A percentile compares a stretch with the other conserved stretches of the same genome.
phyloP scores from a whole-genome alignment of 2,113 vertebrate species.

The Athene cunicularia region DNA sequence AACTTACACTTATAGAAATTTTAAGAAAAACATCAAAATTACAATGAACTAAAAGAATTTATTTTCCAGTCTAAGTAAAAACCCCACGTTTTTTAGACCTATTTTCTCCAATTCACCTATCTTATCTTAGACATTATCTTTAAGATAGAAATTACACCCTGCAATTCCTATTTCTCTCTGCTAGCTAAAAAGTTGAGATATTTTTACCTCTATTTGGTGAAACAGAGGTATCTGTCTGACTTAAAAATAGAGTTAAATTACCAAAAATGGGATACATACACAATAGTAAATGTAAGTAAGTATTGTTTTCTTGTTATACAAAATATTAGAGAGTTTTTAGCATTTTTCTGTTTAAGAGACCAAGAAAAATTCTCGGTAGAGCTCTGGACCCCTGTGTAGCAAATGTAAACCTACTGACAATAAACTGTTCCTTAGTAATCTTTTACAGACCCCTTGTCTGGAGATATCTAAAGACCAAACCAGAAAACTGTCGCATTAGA shows the following conservation, averaged over 20 bases:
- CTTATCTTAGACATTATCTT: not conserved
- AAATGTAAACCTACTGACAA: not conserved
- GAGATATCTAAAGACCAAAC: not conserved
- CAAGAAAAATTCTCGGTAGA: not conserved
- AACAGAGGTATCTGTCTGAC: not conserved
- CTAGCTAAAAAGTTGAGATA: not conserved
- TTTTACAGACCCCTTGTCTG: not conserved
- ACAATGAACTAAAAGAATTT: not conserved
- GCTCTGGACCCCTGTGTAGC: not conserved
- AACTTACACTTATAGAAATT: not conserved
- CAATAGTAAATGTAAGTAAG: not conserved
- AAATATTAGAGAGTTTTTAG: not conserved
- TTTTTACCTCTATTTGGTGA: not conserved
- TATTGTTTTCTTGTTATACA: not conserved
- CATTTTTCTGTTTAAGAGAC: not conserved
- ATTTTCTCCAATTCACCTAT: not conserved
- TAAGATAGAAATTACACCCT: not conserved
- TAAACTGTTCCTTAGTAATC: not conserved
- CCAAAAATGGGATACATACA: not conserved
- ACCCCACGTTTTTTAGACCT: not conserved
- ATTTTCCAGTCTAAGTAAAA: not conserved
- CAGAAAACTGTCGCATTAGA: not conserved
- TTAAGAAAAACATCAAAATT: not conserved
- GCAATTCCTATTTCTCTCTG: not conserved
- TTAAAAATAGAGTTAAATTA: not conserved